Evolutionary conservation across 1,140 invertebrate genomes (phyloP).

Genomic region (Brachionus plicatilis): DNA sequence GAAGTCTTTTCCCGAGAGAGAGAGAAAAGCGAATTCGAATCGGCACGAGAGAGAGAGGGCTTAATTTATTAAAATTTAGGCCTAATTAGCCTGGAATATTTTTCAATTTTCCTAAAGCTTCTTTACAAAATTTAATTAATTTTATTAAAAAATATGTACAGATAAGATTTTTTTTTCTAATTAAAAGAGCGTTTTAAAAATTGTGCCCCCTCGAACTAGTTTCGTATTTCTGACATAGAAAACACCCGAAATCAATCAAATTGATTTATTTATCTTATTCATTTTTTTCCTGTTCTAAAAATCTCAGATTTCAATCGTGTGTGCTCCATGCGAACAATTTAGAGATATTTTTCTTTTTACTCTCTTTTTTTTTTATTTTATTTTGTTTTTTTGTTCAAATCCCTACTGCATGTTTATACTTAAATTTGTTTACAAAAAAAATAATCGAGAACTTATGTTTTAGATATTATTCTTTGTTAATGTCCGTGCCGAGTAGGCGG

Average conservation of each 20-base stretch:
- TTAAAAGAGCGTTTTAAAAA: slow-evolving; percentile 4
- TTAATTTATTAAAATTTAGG: slow-evolving; percentile 25
- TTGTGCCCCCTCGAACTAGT: background rate
- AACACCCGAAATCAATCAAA: slow-evolving; percentile 12
- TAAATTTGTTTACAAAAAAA: background rate
- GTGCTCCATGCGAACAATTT: background rate
- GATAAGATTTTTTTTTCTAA: slow-evolving; percentile 27
- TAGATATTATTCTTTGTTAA: background rate
- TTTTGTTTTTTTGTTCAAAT: background rate
- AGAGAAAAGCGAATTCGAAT: background rate
- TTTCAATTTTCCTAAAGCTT: slow-evolving; percentile 13
- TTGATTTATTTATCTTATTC: slow-evolving; percentile 25
- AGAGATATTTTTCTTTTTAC: background rate
- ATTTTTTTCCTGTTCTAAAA: slow-evolving; percentile 2
- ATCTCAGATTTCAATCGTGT: slow-evolving; percentile 24
- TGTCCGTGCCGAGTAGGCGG: background rate
- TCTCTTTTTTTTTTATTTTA: background rate
- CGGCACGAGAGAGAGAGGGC: background rate
- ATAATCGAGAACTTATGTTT: slow-evolving; percentile 36
- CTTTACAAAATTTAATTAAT: slow-evolving; percentile 32
- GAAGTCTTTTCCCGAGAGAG: background rate
- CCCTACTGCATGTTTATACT: slow-evolving; percentile 7
- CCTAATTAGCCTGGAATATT: slow-evolving; percentile 27
- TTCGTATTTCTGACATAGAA: slow-evolving; percentile 1
- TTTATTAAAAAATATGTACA: slow-evolving; percentile 24